These are phyloP conservation scores for Podarcis raffonei DNA, from an alignment of 2,113 vertebrate species.

Conservation along the genomic window DNA sequence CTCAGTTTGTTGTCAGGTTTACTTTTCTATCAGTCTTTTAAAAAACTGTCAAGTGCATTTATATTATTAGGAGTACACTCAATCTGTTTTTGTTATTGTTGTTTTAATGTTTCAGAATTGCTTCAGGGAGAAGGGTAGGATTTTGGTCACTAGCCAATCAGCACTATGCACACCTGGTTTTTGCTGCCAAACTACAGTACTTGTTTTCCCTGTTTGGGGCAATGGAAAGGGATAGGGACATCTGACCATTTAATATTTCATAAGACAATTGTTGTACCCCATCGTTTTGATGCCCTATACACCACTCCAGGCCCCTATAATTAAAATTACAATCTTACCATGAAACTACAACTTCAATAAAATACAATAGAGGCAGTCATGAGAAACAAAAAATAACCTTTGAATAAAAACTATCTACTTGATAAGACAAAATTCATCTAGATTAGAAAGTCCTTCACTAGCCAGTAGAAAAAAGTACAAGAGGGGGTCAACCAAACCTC, in stretches of 20 bases:
- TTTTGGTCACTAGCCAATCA: neutral
- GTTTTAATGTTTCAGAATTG: neutral
- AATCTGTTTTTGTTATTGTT: neutral
- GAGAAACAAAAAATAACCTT: no score
- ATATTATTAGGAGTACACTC: neutral
- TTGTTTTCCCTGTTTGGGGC: neutral
- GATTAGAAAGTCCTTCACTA: no score
- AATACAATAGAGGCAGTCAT: no score
- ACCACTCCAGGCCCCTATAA: no score
- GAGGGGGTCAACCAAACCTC: no score
- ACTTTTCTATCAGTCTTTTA: neutral
- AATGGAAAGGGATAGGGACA: neutral
- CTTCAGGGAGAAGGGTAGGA: neutral
- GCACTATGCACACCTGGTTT: neutral
- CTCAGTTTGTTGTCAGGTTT: neutral
- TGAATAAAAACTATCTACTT: no score
- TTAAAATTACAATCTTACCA: no score
- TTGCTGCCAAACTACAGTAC: neutral
- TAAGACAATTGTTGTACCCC: no score
- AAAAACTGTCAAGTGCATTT: neutral
- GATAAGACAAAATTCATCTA: no score
- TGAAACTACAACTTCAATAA: no score
- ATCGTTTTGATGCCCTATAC: no score
- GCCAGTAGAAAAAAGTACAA: no score
- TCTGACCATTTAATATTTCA: neutral